phyloP scores from a whole-genome alignment of 2,888 invertebrate genomes.

The Pristionchus mayeri region DNA sequence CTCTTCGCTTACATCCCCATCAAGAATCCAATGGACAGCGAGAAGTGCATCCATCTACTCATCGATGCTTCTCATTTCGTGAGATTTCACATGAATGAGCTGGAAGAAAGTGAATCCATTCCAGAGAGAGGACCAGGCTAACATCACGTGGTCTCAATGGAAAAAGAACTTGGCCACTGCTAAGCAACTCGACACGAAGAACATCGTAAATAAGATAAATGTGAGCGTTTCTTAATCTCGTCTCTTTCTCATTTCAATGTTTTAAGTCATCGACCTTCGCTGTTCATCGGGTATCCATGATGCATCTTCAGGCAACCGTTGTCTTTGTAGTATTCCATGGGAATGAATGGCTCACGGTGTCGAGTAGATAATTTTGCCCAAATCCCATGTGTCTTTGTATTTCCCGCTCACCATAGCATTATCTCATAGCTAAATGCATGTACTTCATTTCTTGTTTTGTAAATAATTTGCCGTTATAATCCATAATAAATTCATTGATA shows the following conservation, averaged over 20 bases:
- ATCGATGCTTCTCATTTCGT: slow-evolving; percentile 3
- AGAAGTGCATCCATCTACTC: not conserved
- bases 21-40: not conserved
- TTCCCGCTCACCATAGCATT: not conserved
- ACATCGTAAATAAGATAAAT: not conserved
- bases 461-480: not conserved
- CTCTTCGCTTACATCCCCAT: not conserved
- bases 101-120: not conserved
- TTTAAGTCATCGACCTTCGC: not conserved
- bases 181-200: not conserved
- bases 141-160: not conserved
- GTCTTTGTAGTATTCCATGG: not conserved
- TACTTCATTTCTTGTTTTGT: not conserved
- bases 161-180: not conserved
- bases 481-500: not conserved
- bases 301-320: not conserved
- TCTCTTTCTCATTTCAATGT: not conserved
- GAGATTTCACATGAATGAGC: not conserved
- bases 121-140: not conserved
- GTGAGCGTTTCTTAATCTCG: not conserved
- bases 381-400: not conserved
- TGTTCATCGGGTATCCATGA: not conserved
- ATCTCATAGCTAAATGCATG: too few species aligned
- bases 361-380: not conserved
- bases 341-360: not conserved